phyloP scores from a whole-genome alignment of 2,888 invertebrate genomes.

The Octonoba sinensis region DNA sequence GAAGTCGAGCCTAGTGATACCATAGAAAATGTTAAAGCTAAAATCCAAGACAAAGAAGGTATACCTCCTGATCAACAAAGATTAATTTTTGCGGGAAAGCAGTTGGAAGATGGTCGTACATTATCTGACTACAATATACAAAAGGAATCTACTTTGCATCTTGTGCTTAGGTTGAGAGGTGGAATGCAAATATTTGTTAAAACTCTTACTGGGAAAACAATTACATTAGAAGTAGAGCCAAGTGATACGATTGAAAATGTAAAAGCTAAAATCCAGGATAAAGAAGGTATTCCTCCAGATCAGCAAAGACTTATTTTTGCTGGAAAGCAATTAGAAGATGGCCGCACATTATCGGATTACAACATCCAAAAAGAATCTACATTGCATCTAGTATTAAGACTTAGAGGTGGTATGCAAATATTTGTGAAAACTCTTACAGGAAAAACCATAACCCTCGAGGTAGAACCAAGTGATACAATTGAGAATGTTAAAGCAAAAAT shows the following conservation, averaged over 20 bases:
- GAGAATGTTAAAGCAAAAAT: constrained; percentile 96
- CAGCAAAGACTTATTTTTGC: constrained; percentile 84
- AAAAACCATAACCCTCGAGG: constrained; percentile 92
- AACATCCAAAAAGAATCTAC: constrained; percentile 76
- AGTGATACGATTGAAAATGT: constrained; percentile 96
- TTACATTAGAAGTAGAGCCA: constrained; percentile 91
- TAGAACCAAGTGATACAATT: constrained; percentile 91
- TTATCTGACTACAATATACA: constrained; percentile 78
- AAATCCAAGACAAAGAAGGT: constrained; percentile 91
- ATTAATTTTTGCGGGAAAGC: constrained; percentile 78
- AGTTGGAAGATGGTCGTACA: constrained; percentile 77
- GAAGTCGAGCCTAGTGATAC: constrained; percentile 93
- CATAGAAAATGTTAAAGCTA: constrained; percentile 94
- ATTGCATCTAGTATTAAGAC: constrained; percentile 71
- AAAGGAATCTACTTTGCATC: constrained; percentile 85
- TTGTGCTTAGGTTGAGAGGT: constrained; percentile 68
- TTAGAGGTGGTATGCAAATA: constrained; percentile 85
- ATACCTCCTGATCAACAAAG: constrained; percentile 92
- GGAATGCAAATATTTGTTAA: constrained; percentile 73
- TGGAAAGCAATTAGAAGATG: constrained; percentile 78
- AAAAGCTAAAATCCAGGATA: constrained; percentile 91
- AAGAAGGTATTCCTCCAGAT: constrained; percentile 91
- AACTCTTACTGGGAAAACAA: constrained; percentile 85
- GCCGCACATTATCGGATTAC: constrained; percentile 77
- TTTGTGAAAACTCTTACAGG: constrained; percentile 95